Evolutionary conservation across 2,888 invertebrate species (phyloP), one percentile per base, ranked within the genome.

Genomic region (Agrochola macilenta): DNA sequence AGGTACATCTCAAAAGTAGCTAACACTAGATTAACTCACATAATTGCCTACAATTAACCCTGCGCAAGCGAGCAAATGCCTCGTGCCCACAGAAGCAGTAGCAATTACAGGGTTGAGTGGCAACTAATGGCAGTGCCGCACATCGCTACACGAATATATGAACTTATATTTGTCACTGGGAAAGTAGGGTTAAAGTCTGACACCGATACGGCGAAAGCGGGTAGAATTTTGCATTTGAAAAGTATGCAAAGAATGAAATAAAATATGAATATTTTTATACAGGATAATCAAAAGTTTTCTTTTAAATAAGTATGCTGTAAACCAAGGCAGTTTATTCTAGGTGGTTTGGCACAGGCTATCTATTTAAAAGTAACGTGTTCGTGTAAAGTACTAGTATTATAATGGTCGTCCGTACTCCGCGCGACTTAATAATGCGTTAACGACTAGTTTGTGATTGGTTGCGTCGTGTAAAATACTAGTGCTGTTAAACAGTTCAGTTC

Each of bases 91-190:
- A 49, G 78, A 72, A 39, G 69, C 72, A 65, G 69, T 57, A 60
- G 77, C 82, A 78, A 79, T 86, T 79, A 83, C 76, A 81, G 73
- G 60, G 78, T 79, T 79, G 84, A 85, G 87, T 81, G 86, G 84
- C 76, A 81, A 79, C 81, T 86, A 86, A 86, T 86, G 78, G 78
- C 57, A n/a, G 65, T 63, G 26, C 58, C 26, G 71, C 30, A 74
- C 74, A 76, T 54, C 39, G 74, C 63, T 76, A 69, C 68, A 73
- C 11, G 20, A 58, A 76, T 72, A 80, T 76, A 78, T 78, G 83
- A 66, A 78, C 71, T 76, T 23, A 43, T 73, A 83, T 86, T 81
- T 72, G 61, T 85, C 80, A 78, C 52, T 23, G 39, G 5, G 30
- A 17, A 49, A 52, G 39, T 3, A 20, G n/a, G 30, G 58, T 68